phyloP scores from a whole-genome alignment of 1,140 invertebrate species.

The Bombus pyrosoma region DNA sequence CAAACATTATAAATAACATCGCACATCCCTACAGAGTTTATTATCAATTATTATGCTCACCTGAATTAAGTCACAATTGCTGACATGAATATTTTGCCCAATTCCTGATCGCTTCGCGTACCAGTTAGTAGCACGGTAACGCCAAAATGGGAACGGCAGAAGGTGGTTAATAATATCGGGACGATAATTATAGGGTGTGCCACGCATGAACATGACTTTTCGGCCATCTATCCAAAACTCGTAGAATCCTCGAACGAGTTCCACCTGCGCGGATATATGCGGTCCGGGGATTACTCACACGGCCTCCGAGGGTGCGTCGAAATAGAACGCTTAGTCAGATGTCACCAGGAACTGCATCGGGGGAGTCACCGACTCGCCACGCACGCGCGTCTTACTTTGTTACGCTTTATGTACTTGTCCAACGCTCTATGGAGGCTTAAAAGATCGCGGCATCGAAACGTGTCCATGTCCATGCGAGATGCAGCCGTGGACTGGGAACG shows the following conservation, averaged over 20 bases:
- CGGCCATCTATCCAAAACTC: slow-evolving; percentile 67
- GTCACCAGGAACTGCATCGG: slow-evolving; percentile 64
- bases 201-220: slow-evolving; percentile 49
- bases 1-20: not conserved
- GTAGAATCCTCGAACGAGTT: slow-evolving; percentile 66
- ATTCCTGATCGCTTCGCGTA: not conserved
- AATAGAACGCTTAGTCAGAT: slow-evolving; percentile 76
- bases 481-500: not conserved
- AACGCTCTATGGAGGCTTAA: slow-evolving; percentile 19
- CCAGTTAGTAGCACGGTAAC: slow-evolving; percentile 9
- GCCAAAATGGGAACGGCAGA: slow-evolving; percentile 17
- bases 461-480: not conserved
- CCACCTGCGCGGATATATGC: slow-evolving; percentile 65
- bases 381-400: slow-evolving; percentile 51
- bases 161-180: slow-evolving; percentile 42
- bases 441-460: slow-evolving; percentile 25
- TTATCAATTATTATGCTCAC: not conserved
- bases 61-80: not conserved
- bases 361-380: slow-evolving; percentile 57
- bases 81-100: slow-evolving; percentile 12
- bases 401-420: slow-evolving; percentile 55
- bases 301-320: slow-evolving; percentile 64
- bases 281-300: slow-evolving; percentile 68
- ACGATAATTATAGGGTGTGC: slow-evolving; percentile 46
- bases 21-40: not conserved